Base-by-base conservation (phyloP, 2,888 invertebrate species). In the Ophioninae sp. region DNA sequence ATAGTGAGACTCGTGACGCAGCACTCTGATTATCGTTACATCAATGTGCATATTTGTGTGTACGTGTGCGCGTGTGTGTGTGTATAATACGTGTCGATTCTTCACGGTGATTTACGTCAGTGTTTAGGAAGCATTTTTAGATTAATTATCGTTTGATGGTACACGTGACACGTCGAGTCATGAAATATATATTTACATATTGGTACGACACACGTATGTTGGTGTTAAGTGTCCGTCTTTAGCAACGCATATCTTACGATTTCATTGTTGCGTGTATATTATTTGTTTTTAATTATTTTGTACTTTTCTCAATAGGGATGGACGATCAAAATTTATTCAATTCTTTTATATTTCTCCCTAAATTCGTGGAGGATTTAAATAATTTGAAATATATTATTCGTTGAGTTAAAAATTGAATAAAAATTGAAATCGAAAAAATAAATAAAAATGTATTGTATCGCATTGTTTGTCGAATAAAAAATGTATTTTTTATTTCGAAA, bases 171-270 rank as follows among this genome's bases (percentile, higher is more conserved):
- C 41, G 61, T 70, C 73, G 56, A 78, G 67, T 74, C 65, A 39
- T n/a, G 21, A 6, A 50, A 62, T 59, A 61, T 8, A 21, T 41
- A 72, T 73, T 50, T 30, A 23, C 61, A 44, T 41, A 30, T 79
- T 39, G 23, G 41, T 59, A 41, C 68, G 70, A 75, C 73, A 83
- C 59, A 75, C 41, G 78, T 75, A 65, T 64, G 72, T 83, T 65
- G 67, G 77, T 84, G 84, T 84, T 84, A 44, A 62, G 65, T 84
- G 81, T 81, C 56, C 75, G 69, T 74, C 61, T 61, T 59, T 7
- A 5, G 50, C 50, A 50, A 50, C 50, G 50, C 23, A 41, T 23
- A 23, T 62, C 50, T 20, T 59, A 72, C 23, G 61, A 21, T 65
- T 72, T 68, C 61, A 72, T 56, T 64, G 62, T 21, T 64, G 41